Evolutionary conservation across 1,140 invertebrate species (phyloP).

Genomic region (Aleiodes sp.): DNA sequence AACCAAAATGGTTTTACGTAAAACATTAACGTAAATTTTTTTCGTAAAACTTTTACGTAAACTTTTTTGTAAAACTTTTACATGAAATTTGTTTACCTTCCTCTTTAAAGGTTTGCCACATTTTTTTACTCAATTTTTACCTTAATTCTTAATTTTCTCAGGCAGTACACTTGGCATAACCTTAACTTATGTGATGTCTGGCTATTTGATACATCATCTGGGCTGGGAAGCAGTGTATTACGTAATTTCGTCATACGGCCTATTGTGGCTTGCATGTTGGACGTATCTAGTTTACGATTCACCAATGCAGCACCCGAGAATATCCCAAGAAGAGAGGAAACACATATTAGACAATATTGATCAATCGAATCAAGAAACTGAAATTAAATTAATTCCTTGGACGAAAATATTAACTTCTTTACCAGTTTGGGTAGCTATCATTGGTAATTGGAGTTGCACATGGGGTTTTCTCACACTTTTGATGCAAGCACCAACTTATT

Average conservation of each 20-base stretch:
- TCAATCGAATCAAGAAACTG: constrained; percentile 51
- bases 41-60: too few species aligned
- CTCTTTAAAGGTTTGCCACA: too few species aligned
- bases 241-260: not conserved
- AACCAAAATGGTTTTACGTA: too few species aligned
- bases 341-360: constrained; percentile 71
- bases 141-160: not conserved
- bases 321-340: constrained; percentile 73
- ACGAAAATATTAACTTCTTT: constrained; percentile 74
- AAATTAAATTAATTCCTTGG: constrained; percentile 75
- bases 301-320: constrained; percentile 79
- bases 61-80: too few species aligned
- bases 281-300: constrained; percentile 71
- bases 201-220: not conserved
- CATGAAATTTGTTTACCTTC: too few species aligned
- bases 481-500: constrained; percentile 85
- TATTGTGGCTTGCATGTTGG: constrained; percentile 60
- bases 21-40: too few species aligned
- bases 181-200: constrained; percentile 18
- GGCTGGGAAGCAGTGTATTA: constrained; percentile 21
- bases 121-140: too few species aligned
- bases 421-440: constrained; percentile 80
- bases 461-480: constrained; percentile 89
- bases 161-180: constrained; percentile 17
- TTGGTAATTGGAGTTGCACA: constrained; percentile 81